Evolutionary conservation across 64 coral and sea anemone genomes (phyloP), one percentile per base, ranked within the genome.

Genomic region (Pocillopora damicornis): DNA sequence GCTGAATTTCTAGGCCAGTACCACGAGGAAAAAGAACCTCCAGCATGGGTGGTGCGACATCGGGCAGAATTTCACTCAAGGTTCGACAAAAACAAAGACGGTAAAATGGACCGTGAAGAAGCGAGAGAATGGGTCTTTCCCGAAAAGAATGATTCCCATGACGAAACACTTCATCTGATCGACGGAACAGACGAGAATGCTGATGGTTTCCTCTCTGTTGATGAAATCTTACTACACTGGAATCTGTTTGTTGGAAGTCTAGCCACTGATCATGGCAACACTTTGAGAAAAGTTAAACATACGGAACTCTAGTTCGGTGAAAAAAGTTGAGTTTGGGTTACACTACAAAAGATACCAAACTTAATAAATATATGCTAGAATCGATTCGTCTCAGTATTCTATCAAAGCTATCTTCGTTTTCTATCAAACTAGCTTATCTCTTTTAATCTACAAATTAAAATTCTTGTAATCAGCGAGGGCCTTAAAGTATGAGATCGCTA

Each of bases 161-260:
- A 99, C 34, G 97, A 99, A 75, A 80, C 93, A 38, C 87, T 83
- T 51, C 97, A 99, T 88, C 75, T 99, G 37, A 95, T 99, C 20
- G 97, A 99, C 58, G 90, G 97, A 7, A 86, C 93, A 56, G 97
- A 99, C 23, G 97, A 99, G 60, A 92, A 99, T 23, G 97, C 97
- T 20, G 93, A 99, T 37, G 97, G 97, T 1, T 51, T 78, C 25
- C 85, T 99, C 15, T 95, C 93, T 34, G 58, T 99, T 1, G 97
- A 99, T 45, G 97, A 99, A 45, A 99, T 99, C n/a, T 35, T 99
- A 13, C 59, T 99, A 6, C 97, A 99, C 86, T 99, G 90, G 61
- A 91, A 99, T 88, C 58, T 99, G 74, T 99, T 99, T 82, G 97
- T 99, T 3, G 97, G 97, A 4, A 99, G 97, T 63, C 92, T 81